Evolutionary conservation across 64 coral and sea anemone genomes (phyloP).

Genomic region (Cladopsammia gracilis): DNA sequence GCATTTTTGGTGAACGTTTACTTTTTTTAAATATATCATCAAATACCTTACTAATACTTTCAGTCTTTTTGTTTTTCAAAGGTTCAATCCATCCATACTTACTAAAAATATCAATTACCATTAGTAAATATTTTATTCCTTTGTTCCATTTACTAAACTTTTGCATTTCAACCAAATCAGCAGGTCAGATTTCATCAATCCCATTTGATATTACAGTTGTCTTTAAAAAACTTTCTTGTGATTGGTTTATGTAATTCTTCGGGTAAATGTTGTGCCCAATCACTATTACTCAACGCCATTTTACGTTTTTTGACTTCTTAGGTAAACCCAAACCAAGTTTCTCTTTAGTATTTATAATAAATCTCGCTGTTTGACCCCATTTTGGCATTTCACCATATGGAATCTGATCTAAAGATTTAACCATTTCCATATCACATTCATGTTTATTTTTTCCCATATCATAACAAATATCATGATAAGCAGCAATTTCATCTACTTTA

Average conservation of each 20-base stretch:
- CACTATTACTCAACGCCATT: not conserved
- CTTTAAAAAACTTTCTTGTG: not conserved
- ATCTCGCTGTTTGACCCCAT: not conserved
- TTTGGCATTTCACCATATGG: not conserved
- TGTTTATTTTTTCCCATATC: too few species aligned
- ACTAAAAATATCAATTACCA: too few species aligned
- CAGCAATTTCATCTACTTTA: not conserved
- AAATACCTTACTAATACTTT: too few species aligned
- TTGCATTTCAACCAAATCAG: not conserved
- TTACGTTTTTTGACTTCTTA: constrained; percentile 1
- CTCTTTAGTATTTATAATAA: not conserved
- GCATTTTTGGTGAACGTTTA: too few species aligned
- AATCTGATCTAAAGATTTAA: constrained; percentile 8
- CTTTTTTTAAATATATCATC: too few species aligned
- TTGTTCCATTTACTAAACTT: too few species aligned
- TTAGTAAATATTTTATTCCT: too few species aligned
- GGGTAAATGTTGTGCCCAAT: not conserved
- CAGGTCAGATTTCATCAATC: not conserved
- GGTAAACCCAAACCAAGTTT: not conserved
- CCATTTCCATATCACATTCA: not conserved
- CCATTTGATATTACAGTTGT: not conserved
- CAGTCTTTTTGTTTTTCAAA: too few species aligned
- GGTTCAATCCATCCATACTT: too few species aligned
- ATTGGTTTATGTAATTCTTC: constrained; percentile 6
- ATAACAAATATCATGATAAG: not conserved